Base-by-base conservation (phyloP, 1,140 invertebrate genomes). In the Globodera rostochiensis region DNA sequence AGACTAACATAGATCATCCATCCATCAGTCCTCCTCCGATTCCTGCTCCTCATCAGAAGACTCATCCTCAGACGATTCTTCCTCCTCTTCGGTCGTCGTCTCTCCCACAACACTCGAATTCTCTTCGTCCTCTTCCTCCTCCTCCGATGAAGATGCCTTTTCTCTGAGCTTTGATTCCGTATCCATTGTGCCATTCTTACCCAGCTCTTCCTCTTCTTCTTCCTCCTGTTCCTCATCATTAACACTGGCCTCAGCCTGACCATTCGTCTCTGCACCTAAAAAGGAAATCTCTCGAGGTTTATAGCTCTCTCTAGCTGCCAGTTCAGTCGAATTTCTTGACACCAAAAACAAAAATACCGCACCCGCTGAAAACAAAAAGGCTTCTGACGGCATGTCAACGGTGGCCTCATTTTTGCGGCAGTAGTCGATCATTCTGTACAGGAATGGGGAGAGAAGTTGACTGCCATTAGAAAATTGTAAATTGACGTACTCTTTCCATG, bases 381-480 rank as follows among this genome's bases (percentile, higher is more conserved):
- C 53, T 13, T 75, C 74, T n/a, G 53, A 25, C 19, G 74, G 15
- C 6, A 75, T 60, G 53, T 60, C 74, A 75, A 75, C 64, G 13
- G 64, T 46, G 45, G 74, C 74, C 13, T 49, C 64, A 49, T 75
- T 75, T 53, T 75, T 25, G 19, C 64, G 74, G 64, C 74, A 75
- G 47, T 75, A 60, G 21, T 75, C 74, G 36, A 57, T 57, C 74
- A 75, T 75, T 36, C 74, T 75, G 45, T 13, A 75, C 4, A 75
- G n/a, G 50, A 36, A 8, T 74, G 46, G 6, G 46, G n/a, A n/a
- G 21, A 74, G 21, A 4, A 73, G 25, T 8, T 49, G 19, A 36
- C 25, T 36, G 9, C 11, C 25, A 19, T 47, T 4, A 15, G 64
- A 77, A 77, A 77, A 70, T 8, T 70, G 4, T 9, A 11, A 53